Conservation (phyloP, 2,888 invertebrate genomes). For the Alloscopus bannaensis region DNA sequence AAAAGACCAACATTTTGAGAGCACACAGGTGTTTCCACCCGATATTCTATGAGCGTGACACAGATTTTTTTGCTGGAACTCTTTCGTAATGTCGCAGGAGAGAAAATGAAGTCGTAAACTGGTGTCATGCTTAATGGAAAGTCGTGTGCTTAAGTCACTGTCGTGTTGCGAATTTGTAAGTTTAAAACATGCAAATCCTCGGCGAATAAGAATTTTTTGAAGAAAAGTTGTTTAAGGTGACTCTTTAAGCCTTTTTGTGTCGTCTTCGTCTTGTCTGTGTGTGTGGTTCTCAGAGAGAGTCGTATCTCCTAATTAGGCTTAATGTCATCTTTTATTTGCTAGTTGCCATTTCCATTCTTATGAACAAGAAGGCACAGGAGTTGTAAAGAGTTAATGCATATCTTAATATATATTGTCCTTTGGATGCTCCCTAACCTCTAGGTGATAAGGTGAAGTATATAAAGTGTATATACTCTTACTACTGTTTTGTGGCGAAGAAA, state of each 20-base stretch:
- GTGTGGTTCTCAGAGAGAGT: constrained; percentile 25
- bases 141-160: too few species aligned
- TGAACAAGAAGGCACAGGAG: constrained; percentile 16
- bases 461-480: background rate
- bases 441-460: background rate
- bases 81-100: too few species aligned
- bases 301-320: constrained; percentile 52
- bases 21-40: too few species aligned
- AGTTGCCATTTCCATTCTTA: constrained; percentile 23
- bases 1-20: too few species aligned
- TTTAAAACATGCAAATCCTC: too few species aligned
- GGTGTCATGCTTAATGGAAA: too few species aligned
- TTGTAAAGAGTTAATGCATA: constrained; percentile 1
- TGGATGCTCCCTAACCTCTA: background rate
- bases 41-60: too few species aligned
- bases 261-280: constrained; percentile 6
- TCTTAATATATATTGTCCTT: background rate
- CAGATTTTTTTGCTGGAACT: too few species aligned
- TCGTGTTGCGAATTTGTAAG: too few species aligned
- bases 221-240: constrained; percentile 30
- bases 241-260: constrained; percentile 8
- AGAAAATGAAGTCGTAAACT: constrained; percentile 40
- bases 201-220: constrained; percentile 2
- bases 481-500: too few species aligned
- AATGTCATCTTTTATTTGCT: constrained; percentile 49